Base-by-base conservation (phyloP, 2,113 vertebrate species). In the Elephantulus edwardii region DNA sequence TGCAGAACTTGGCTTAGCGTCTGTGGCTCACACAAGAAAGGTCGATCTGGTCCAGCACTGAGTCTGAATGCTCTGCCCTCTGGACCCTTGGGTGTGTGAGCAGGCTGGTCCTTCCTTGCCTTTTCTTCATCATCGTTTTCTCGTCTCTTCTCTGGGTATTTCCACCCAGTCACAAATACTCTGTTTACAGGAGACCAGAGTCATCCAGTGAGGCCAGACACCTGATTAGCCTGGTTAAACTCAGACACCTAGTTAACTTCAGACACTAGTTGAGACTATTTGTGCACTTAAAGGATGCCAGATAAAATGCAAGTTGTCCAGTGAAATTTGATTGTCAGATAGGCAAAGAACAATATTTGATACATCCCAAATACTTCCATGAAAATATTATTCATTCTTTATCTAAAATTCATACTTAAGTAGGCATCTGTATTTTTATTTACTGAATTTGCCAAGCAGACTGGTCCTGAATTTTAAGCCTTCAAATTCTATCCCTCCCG, bases 331-430 rank as follows among this genome's bases (percentile, higher is more conserved):
- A 83, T 85, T 92, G 84, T 92, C 72, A 86, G 30, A 42, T 38
- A 64, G 42, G 38, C 54, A 83, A 58, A 70, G 79, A 62, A 58
- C 70, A 44, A 40, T 44, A 42, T 66, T 80, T 88, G 42, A 62
- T 83, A 19, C 68, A 70, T 54, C 50, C 46, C 50, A 38, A 80
- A 44, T 70, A 56, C 44, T 76, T 74, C 64, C 78, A 46, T 46
- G 75, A 81, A 79, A 87, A 54, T 56, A 20, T 3, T 70, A 81
- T 48, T 74, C 22, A 17, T 74, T 75, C 9, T 42, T 90, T 12
- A 48, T 86, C n/a, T 78, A 83, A 91, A 89, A 85, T 93, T 66
- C 54, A 91, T 58, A 84, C 22, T 60, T 70, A 94, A 71, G 38
- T 48, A 87, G 72, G 50, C 19, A 58, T 70, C 58, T 42, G n/a